phyloP scores from a whole-genome alignment of 2,888 invertebrate species.

The Acleris sparsana region DNA sequence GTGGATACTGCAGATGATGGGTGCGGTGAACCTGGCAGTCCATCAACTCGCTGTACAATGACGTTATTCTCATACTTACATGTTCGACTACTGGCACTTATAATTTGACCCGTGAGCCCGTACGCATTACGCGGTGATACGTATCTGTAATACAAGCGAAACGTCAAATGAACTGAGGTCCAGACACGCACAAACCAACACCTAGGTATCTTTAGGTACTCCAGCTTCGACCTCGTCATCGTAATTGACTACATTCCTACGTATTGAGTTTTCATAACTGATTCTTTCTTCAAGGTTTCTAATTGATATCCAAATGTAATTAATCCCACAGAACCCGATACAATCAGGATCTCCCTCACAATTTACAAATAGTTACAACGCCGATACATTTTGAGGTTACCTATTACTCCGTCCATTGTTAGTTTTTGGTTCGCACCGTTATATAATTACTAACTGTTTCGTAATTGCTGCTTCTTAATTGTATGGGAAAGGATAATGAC shows the following conservation, averaged over 20 bases:
- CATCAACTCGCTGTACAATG: slow-evolving; percentile 20
- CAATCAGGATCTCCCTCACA: slow-evolving; percentile 1
- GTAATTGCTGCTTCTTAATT: slow-evolving; percentile 74
- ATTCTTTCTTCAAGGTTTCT: not conserved
- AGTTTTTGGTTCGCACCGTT: slow-evolving; percentile 75
- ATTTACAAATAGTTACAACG: slow-evolving; percentile 5
- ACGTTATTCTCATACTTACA: no score
- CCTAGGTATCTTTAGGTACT: no score
- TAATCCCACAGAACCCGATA: slow-evolving; percentile 6
- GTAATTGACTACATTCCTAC: no score
- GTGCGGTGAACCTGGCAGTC: slow-evolving; percentile 40
- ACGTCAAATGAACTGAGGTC: no score
- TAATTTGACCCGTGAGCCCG: no score
- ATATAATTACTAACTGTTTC: slow-evolving; percentile 73
- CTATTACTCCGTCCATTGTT: slow-evolving; percentile 70
- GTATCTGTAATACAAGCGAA: no score
- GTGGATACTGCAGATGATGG: slow-evolving; percentile 54
- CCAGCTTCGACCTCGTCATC: no score
- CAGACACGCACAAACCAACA: no score
- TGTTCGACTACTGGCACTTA: no score
- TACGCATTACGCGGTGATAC: no score
- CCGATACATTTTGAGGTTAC: slow-evolving; percentile 34
- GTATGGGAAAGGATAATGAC: slow-evolving; percentile 70
- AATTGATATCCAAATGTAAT: not conserved
- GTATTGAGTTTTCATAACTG: not conserved